Conservation (phyloP, 2,113 vertebrate genomes). For the Apodemus sylvaticus region DNA sequence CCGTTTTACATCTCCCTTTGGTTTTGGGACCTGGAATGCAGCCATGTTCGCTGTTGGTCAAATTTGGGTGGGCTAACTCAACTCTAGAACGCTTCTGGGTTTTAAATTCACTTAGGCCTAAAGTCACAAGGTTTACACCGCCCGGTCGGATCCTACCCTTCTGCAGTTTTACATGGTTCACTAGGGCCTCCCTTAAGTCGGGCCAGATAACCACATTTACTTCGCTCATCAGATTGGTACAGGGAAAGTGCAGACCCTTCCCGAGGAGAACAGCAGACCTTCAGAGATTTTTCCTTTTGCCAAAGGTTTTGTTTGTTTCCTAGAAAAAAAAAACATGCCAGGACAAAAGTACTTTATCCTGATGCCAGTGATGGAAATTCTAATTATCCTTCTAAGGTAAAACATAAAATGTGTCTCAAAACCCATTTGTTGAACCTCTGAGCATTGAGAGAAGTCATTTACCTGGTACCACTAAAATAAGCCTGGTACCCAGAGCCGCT, state of each 20-base stretch:
- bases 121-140: neutral
- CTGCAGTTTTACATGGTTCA: slow-evolving; percentile 20
- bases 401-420: slow-evolving; percentile 61
- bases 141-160: neutral
- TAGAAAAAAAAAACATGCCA: slow-evolving; percentile 58
- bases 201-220: neutral
- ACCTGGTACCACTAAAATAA: slow-evolving; percentile 66
- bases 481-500: slow-evolving; percentile 77
- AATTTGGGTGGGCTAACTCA: neutral
- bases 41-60: neutral
- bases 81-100: slow-evolving; percentile 42
- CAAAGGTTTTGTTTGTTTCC: slow-evolving; percentile 69
- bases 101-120: slow-evolving; percentile 11
- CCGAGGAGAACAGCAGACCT: slow-evolving; percentile 20
- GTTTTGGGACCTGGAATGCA: neutral
- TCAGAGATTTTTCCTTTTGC: slow-evolving; percentile 74
- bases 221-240: slow-evolving; percentile 39
- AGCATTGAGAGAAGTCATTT: slow-evolving; percentile 56
- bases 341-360: slow-evolving; percentile 67
- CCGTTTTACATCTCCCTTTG: neutral
- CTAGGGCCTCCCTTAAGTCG: neutral
- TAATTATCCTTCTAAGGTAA: slow-evolving; percentile 66
- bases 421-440: slow-evolving; percentile 65
- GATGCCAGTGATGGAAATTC: slow-evolving; percentile 67
- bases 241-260: neutral